Percentiles rank a stretch among this genome's conserved stretches.
Conservation (phyloP, 1,140 invertebrate species). For the Ectropis grisescens region DNA sequence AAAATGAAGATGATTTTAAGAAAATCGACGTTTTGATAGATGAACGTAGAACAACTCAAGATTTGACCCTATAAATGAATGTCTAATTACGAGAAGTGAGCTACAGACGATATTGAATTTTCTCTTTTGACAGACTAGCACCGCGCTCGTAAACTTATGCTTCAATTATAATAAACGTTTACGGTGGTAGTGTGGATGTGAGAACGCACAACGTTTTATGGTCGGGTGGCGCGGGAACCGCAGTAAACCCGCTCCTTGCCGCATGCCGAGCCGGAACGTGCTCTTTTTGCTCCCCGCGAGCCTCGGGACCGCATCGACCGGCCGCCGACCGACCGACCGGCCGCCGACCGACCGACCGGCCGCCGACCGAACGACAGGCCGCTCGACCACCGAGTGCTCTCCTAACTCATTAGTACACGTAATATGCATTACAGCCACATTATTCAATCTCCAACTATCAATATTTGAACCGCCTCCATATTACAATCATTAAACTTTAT, state of each 20-base stretch:
- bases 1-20: too few relatives aligned
- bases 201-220: conserved; percentile 50
- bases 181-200: conserved; percentile 37
- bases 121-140: conserved; percentile 31
- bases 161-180: conserved; percentile 60
- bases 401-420: neutral
- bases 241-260: conserved; percentile 31
- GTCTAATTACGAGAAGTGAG: neutral
- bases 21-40: too few relatives aligned
- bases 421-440: too few relatives aligned
- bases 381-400: conserved; percentile 3
- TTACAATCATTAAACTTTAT: too few relatives aligned
- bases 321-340: conserved; percentile 1
- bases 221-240: conserved; percentile 27
- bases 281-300: conserved; percentile 40
- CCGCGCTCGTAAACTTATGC: conserved; percentile 45
- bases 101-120: conserved; percentile 28
- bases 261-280: conserved; percentile 35
- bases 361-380: conserved; percentile 2
- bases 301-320: neutral
- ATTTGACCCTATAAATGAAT: too few relatives aligned
- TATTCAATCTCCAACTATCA: too few relatives aligned
- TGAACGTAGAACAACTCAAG: too few relatives aligned
- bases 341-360: conserved; percentile 2
- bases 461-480: too few relatives aligned